These are phyloP conservation scores for Lamprologus callipterus DNA, from an alignment of 2,113 vertebrate species.

Conservation along the genomic window DNA sequence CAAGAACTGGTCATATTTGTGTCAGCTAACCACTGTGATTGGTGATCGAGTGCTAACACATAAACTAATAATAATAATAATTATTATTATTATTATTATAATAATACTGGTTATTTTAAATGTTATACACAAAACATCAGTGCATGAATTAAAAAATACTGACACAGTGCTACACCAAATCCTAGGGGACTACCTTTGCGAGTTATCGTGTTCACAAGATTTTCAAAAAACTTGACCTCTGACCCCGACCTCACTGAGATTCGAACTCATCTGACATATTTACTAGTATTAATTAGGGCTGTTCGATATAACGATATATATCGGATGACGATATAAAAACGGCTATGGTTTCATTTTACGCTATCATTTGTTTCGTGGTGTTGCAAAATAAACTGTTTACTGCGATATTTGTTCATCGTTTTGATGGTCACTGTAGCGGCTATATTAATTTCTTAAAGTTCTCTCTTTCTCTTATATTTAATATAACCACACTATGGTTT, in stretches of 20 bases:
- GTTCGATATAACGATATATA: no score
- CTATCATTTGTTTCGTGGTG: no score
- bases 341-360: no score
- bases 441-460: rapidly evolving
- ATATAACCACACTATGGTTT: no score
- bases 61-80: not conserved
- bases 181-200: rapidly evolving
- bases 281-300: not conserved
- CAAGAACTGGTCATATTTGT: not conserved
- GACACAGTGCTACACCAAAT: not conserved
- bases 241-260: rapidly evolving
- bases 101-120: not conserved
- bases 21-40: not conserved
- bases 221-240: not conserved
- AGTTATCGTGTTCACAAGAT: not conserved
- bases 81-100: rapidly evolving
- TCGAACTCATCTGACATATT: not conserved
- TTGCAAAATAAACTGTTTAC: no score
- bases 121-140: not conserved
- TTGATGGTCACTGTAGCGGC: no score
- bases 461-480: no score
- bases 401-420: no score
- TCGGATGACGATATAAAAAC: no score
- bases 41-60: not conserved
- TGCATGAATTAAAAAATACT: not conserved